Evolutionary conservation across 2,888 invertebrate species (phyloP), one percentile per base, ranked within the genome.

Genomic region (Tenthredo livida): DNA sequence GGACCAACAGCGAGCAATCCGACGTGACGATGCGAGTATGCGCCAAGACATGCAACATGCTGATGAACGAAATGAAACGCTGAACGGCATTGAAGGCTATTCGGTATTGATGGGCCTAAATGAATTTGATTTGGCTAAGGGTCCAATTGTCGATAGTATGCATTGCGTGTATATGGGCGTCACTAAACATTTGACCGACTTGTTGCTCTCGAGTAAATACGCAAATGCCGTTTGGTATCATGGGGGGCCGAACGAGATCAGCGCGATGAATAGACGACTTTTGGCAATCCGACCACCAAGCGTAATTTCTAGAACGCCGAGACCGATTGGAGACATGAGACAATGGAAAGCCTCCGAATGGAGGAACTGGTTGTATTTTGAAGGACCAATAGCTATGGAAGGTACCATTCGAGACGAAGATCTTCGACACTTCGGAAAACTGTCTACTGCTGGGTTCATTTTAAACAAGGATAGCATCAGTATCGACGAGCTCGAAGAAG

Each of bases 271-370:
- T 84, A 15, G 78, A 33, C 84, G 85, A 40, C 84, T 87, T 4
- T 17, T 78, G 33, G 75, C 54, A n/a, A 84, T 86, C 65, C 85
- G 84, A 61, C 78, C 77, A 85, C 87, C 84, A 12, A 84, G 58
- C 37, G 58, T 75, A 43, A 86, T 87, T 50, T 86, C 86, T 21
- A 65, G 87, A 15, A 85, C 37, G 54, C 87, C 86, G 10, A 73
- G 87, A 75, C 72, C 75, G 9, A 84, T 87, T 33, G 75, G 61
- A 50, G 43, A 43, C 9, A 84, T 78, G 70, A 73, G 65, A 29
- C 61, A 82, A 33, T 88, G 87, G 86, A 87, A 87, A 61, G 86
- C 86, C 12, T 84, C 86, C 17, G 86, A 87, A 83, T 86, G 85
- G 87, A 78, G 87, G 37, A 87, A 88, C 61, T 86, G 86, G 86